Evolutionary conservation across 1,140 invertebrate genomes (phyloP).

Genomic region (Phocides pigmalion): DNA sequence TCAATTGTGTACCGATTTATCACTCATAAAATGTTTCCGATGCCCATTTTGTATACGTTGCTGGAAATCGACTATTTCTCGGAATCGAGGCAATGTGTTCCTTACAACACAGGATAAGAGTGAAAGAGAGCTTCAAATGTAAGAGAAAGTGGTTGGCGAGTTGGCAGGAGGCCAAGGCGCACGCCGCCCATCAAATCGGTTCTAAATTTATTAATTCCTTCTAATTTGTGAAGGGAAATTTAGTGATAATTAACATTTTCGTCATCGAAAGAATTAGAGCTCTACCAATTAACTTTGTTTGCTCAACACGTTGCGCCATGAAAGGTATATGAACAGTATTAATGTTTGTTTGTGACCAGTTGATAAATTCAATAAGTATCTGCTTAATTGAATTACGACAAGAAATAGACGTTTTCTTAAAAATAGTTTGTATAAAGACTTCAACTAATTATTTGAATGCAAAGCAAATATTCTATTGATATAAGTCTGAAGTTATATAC

Average conservation of each 20-base stretch:
- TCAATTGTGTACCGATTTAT: constrained; percentile 61
- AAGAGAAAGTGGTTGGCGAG: constrained; percentile 60
- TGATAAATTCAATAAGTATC: not conserved
- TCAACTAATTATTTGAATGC: too few species aligned
- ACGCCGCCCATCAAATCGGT: constrained; percentile 55
- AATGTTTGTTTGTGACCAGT: not conserved
- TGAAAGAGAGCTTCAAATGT: constrained; percentile 55
- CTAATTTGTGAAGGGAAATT: constrained; percentile 74
- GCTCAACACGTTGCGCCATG: constrained; percentile 1
- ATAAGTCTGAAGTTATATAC: not conserved
- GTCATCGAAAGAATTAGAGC: constrained; percentile 63
- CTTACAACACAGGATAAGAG: constrained; percentile 40
- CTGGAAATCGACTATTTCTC: constrained; percentile 69
- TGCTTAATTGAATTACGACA: not conserved
- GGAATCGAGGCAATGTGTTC: constrained; percentile 69
- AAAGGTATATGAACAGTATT: constrained; percentile 3
- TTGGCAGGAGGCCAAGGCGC: constrained; percentile 61
- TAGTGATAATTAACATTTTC: constrained; percentile 75
- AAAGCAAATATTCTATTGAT: not conserved
- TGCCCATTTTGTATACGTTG: constrained; percentile 55
- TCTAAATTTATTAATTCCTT: constrained; percentile 70
- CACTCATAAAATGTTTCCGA: constrained; percentile 71
- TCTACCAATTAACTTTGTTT: constrained; percentile 53
- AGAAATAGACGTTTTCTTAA: not conserved
- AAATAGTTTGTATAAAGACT: too few species aligned